phyloP scores from a whole-genome alignment of 2,113 vertebrate genomes.

The Phoxinus phoxinus region DNA sequence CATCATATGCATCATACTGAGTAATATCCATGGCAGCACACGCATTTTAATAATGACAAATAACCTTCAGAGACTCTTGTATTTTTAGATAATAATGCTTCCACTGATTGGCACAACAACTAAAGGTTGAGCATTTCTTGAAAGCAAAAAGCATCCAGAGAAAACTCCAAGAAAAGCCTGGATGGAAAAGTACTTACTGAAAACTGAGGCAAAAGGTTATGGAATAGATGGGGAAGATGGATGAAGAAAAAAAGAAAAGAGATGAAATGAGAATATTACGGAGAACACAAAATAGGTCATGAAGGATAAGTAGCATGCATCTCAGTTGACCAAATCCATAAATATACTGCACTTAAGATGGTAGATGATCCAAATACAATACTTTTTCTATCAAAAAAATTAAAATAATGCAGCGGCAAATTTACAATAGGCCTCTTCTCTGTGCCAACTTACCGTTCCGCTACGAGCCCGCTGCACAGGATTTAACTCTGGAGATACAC shows the following conservation, averaged over 20 bases:
- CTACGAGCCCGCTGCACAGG: conserved; percentile 90
- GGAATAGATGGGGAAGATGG: conserved; percentile 61
- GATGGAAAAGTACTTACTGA: conserved; percentile 72
- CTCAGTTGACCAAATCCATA: background rate
- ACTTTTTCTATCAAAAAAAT: background rate
- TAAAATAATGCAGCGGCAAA: background rate
- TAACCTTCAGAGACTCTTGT: background rate
- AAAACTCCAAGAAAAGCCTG: conserved; percentile 20
- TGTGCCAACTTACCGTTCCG: conserved; percentile 86
- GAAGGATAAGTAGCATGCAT: background rate
- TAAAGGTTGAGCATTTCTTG: background rate
- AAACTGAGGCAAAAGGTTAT: conserved; percentile 74
- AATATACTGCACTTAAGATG: background rate
- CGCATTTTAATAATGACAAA: background rate
- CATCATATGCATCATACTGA: background rate
- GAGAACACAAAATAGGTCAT: conserved; percentile 5
- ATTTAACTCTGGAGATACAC: conserved; percentile 88
- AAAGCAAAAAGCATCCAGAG: conserved; percentile 9
- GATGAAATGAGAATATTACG: background rate
- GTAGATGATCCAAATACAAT: background rate
- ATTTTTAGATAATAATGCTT: background rate
- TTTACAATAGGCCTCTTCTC: background rate
- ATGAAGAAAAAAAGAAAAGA: conserved; percentile 21
- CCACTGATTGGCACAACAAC: background rate
- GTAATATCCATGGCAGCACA: conserved; percentile 4